Evolutionary conservation across 2,113 vertebrate species (phyloP).

Genomic region (Cyanoderma ruficeps): DNA sequence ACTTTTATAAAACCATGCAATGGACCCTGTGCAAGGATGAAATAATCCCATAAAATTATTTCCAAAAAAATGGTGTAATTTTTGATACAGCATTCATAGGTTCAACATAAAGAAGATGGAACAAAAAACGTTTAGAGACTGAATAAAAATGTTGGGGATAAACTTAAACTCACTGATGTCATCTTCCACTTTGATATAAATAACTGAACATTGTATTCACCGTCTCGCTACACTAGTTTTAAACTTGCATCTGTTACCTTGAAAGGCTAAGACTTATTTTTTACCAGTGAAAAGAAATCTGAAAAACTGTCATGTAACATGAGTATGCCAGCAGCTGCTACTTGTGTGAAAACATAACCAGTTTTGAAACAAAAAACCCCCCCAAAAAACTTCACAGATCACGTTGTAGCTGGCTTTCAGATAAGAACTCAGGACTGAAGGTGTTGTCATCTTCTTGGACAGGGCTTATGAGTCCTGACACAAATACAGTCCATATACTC

Average conservation of each 20-base stretch:
- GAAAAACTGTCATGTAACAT: not conserved
- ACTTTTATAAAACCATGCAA: not conserved
- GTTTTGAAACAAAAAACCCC: not conserved
- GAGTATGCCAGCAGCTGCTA: not conserved
- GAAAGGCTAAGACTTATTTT: not conserved
- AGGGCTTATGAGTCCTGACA: not conserved
- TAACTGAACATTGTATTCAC: not conserved
- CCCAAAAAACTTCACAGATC: not conserved
- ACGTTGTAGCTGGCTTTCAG: not conserved
- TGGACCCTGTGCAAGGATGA: not conserved
- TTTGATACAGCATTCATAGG: not conserved
- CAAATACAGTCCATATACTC: not conserved
- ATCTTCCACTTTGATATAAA: not conserved
- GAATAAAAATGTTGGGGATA: not conserved
- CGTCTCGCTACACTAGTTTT: not conserved
- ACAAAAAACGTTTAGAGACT: not conserved
- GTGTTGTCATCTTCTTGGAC: not conserved
- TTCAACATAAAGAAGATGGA: not conserved
- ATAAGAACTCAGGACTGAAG: not conserved
- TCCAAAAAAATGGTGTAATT: not conserved
- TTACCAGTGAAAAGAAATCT: not conserved
- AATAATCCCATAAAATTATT: not conserved
- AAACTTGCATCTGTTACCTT: not conserved
- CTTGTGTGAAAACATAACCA: not conserved
- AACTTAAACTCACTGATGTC: not conserved